These are phyloP conservation scores for Neotoxoptera formosana DNA, from an alignment of 1,140 invertebrate species.

Conservation along the genomic window DNA sequence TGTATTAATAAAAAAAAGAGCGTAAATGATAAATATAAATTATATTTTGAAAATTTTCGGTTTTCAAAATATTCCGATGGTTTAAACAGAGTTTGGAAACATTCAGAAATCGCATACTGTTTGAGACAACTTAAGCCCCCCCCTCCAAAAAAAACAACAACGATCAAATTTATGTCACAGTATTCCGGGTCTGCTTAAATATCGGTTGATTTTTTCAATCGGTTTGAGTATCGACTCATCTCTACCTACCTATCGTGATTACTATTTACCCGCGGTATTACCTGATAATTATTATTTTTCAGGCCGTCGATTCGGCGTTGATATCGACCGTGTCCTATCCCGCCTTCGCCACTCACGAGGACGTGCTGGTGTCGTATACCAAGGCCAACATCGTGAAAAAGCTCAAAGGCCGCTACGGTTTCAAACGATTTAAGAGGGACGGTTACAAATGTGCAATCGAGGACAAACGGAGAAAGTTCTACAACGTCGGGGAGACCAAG, in stretches of 20 bases:
- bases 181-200: neutral
- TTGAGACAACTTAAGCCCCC: neutral
- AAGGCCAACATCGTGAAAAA: constrained; percentile 86
- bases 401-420: constrained; percentile 89
- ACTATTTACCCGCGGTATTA: neutral
- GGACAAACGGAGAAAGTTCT: constrained; percentile 77
- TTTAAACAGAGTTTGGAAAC: neutral
- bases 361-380: constrained; percentile 83
- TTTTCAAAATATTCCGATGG: neutral
- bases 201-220: neutral
- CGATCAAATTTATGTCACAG: neutral
- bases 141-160: neutral
- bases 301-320: constrained; percentile 89
- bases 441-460: constrained; percentile 92
- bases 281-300: constrained; percentile 34
- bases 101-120: fast-evolving
- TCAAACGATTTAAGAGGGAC: constrained; percentile 94
- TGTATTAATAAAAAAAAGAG: no score
- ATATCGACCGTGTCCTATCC: constrained; percentile 95
- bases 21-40: no score
- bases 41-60: neutral
- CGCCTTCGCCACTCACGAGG: constrained; percentile 97
- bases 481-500: constrained; percentile 75
- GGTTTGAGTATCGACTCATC: neutral
- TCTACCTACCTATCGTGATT: neutral